Conservation (phyloP, 2,888 invertebrate species). For the Druceiella hillmani region DNA sequence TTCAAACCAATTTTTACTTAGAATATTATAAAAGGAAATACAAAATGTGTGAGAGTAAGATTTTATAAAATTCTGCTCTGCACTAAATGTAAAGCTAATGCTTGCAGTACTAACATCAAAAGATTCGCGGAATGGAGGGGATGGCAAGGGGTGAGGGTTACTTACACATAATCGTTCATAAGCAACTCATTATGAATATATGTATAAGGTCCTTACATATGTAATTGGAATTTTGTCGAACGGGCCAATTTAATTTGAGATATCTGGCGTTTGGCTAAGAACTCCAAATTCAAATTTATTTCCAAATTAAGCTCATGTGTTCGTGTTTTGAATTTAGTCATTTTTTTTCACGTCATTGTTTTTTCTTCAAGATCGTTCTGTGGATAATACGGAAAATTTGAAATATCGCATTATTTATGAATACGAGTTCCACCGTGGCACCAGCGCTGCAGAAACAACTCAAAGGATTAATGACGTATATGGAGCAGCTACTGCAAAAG, state of each 20-base stretch:
- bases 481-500: slow-evolving; percentile 4
- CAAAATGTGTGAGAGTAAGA: too few relatives aligned
- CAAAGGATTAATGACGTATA: slow-evolving; percentile 9
- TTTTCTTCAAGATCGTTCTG: slow-evolving; percentile 2
- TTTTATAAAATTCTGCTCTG: too few relatives aligned
- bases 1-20: too few relatives aligned
- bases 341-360: slow-evolving; percentile 2
- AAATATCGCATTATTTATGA: slow-evolving; percentile 5
- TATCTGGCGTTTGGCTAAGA: slow-evolving; percentile 18
- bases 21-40: too few relatives aligned
- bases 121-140: too few relatives aligned
- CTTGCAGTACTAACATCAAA: too few relatives aligned
- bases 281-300: slow-evolving; percentile 18
- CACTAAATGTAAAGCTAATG: too few relatives aligned
- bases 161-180: too few relatives aligned
- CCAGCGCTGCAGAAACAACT: slow-evolving; percentile 11
- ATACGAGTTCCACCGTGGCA: slow-evolving; percentile 9
- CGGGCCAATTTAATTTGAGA: slow-evolving; percentile 17
- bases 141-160: too few relatives aligned
- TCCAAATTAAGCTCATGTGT: slow-evolving; percentile 7
- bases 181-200: too few relatives aligned
- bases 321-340: slow-evolving; percentile 10
- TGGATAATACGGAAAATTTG: slow-evolving; percentile 4
- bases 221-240: slow-evolving; percentile 18
- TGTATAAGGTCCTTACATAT: slow-evolving; percentile 19